Evolutionary conservation across 2,888 invertebrate genomes (phyloP).

Genomic region (Calliopum simillimum): DNA sequence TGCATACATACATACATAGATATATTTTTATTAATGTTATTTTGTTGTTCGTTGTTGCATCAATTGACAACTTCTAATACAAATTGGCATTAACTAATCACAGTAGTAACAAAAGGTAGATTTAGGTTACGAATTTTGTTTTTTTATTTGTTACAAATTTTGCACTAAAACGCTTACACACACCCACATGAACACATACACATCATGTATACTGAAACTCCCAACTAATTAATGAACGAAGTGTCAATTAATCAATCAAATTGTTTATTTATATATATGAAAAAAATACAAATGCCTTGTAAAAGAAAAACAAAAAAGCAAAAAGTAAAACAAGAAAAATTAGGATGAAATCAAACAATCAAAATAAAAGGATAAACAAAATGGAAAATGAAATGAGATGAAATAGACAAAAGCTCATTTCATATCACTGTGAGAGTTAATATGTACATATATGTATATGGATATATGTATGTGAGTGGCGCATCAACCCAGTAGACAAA

Average conservation of each 20-base stretch:
- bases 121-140: no score
- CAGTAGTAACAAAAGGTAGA: no score
- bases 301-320: no score
- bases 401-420: conserved; percentile 11
- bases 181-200: background rate
- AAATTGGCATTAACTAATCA: no score
- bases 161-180: background rate
- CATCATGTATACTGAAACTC: conserved; percentile 19
- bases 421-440: conserved; percentile 7
- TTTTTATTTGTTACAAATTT: no score
- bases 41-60: no score
- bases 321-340: background rate
- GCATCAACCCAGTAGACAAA: no score
- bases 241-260: conserved; percentile 63
- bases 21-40: no score
- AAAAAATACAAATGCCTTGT: background rate
- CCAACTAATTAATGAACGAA: conserved; percentile 59
- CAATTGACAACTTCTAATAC: no score
- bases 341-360: background rate
- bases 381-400: background rate
- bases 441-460: no score
- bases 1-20: no score
- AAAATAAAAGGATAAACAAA: background rate
- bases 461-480: background rate
- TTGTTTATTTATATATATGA: no score